Base-by-base conservation (phyloP, 2,113 vertebrate species). In the Lonchura striata region DNA sequence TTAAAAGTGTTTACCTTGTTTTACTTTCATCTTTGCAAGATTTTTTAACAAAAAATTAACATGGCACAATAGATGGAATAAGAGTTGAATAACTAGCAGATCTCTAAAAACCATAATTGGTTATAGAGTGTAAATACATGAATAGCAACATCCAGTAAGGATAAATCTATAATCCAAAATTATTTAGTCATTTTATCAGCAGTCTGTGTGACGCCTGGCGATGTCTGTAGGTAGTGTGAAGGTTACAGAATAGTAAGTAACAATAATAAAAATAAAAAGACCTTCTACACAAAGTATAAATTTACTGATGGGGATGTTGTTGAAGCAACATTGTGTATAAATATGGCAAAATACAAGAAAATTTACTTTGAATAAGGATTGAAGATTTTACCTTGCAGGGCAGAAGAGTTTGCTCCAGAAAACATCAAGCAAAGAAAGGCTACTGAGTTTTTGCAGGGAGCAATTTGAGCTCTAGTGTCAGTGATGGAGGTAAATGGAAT, bases 51-150 rank as follows among this genome's bases (percentile, higher is more conserved):
- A 65, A 69, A 79, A 52, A 13, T 17, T 63, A 71, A 17, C 28
- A 54, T 0, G 2, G 2, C 2, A 8, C 13, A 64, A 47, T 14
- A 47, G 15, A 22, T 20, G 7, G 9, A 81, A 22, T 46, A 28
- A 70, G 9, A 83, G 17, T 22, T 57, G 10, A 69, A 74, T 54
- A 42, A 46, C 13, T 65, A 37, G 9, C 12, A 78, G 25, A 20
- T 42, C 10, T 84, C 59, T 68, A 57, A 91, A 90, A 70, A 22
- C 2, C 15, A 1, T n/a, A 35, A 69, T 52, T 86, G 16, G 11
- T 65, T 80, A 60, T 24, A n/a, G 16, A 63, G 14, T 3, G 1
- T 49, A 77, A 92, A 56, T 39, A 11, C 6, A 37, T 54, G 77
- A 39, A 24, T 76, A 71, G 16, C 11, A 41, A 69, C n/a, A 25